phyloP scores from a whole-genome alignment of 2,113 vertebrate genomes.

The Seriola aureovittata region DNA sequence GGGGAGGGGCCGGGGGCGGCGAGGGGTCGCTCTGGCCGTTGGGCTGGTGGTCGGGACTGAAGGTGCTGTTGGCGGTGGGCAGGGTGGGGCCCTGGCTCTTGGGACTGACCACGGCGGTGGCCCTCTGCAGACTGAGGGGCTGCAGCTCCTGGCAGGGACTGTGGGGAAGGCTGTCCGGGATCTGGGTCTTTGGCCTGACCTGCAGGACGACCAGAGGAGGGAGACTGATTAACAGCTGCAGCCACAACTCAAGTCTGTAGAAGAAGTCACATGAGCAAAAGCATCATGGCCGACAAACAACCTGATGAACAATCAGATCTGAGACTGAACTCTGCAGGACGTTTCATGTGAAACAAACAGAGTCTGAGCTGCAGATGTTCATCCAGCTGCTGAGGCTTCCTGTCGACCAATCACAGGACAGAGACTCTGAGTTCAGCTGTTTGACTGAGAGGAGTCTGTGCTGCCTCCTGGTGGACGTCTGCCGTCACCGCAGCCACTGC shows the following conservation, averaged over 20 bases:
- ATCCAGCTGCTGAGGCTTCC: too few species aligned
- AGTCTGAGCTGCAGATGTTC: too few species aligned
- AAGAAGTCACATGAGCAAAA: too few species aligned
- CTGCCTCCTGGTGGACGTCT: conserved; percentile 69
- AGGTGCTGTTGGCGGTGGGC: conserved; percentile 95
- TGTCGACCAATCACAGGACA: too few species aligned
- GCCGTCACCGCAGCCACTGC: background rate
- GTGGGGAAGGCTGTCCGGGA: conserved; percentile 94
- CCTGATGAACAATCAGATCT: too few species aligned
- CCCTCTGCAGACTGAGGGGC: conserved; percentile 89
- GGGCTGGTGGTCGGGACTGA: conserved; percentile 86
- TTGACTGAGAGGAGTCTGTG: conserved; percentile 3
- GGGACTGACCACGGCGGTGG: conserved; percentile 89
- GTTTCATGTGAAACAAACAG: too few species aligned
- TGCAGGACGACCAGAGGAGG: conserved; percentile 53
- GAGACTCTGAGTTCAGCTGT: background rate
- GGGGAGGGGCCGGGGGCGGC: conserved; percentile 59
- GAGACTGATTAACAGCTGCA: background rate
- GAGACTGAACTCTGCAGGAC: too few species aligned
- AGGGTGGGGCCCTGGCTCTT: conserved; percentile 92
- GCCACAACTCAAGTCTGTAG: too few species aligned
- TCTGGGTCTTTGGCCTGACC: conserved; percentile 99
- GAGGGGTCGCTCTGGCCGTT: conserved; percentile 74
- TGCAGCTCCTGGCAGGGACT: conserved; percentile 86
- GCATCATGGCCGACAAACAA: too few species aligned